Conservation (phyloP, 2,888 invertebrate species). For the Camponotus fellah region DNA sequence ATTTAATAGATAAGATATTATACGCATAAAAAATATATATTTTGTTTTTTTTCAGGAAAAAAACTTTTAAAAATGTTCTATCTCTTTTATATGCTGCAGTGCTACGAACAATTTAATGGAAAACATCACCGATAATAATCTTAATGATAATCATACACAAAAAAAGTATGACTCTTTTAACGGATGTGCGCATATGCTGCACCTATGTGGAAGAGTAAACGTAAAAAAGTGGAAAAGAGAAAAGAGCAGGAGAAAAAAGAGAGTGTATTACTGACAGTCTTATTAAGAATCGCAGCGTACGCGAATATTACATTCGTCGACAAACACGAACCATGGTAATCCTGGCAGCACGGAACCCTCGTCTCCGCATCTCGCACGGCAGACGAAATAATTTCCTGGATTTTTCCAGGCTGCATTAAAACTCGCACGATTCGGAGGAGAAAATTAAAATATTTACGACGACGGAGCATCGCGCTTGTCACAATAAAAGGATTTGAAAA, state of each 20-base stretch:
- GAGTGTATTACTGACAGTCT: slow-evolving; percentile 46
- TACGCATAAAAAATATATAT: not conserved
- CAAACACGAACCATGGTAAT: slow-evolving; percentile 27
- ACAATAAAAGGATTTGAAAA: slow-evolving; percentile 25
- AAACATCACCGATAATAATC: slow-evolving; percentile 40
- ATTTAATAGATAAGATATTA: not conserved
- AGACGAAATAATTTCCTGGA: slow-evolving; percentile 41
- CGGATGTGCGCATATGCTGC: slow-evolving; percentile 24
- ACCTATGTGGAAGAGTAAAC: not conserved
- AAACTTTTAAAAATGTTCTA: slow-evolving; percentile 4
- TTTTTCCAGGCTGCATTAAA: slow-evolving; percentile 42
- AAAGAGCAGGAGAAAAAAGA: slow-evolving; percentile 37
- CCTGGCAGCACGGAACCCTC: slow-evolving; percentile 25
- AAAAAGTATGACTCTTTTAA: slow-evolving; percentile 48
- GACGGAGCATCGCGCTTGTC: not conserved
- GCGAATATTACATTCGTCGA: slow-evolving; percentile 66
- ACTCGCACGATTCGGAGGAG: slow-evolving; percentile 13
- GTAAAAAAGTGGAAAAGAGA: slow-evolving; percentile 32
- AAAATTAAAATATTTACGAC: slow-evolving; percentile 53
- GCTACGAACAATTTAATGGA: slow-evolving; percentile 28
- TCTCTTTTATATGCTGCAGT: not conserved
- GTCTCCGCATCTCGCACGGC: slow-evolving; percentile 23
- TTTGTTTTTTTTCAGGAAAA: slow-evolving; percentile 10
- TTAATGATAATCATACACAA: slow-evolving; percentile 69
- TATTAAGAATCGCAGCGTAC: slow-evolving; percentile 52